Evolutionary conservation across 2,113 vertebrate genomes (phyloP).

Genomic region (Isichthys henryi): DNA sequence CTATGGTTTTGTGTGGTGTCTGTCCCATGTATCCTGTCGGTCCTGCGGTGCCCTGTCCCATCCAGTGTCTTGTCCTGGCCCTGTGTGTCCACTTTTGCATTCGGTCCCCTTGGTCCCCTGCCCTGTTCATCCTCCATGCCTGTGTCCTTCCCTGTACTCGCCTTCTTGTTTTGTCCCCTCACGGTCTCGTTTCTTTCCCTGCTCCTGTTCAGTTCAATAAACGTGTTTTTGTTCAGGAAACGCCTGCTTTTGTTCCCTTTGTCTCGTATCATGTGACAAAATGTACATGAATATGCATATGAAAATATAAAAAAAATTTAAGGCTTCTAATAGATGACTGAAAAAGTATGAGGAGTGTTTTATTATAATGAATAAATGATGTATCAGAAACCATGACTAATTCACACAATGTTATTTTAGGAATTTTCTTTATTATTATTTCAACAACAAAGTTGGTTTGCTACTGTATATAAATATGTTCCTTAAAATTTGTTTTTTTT

Average conservation of each 20-base stretch:
- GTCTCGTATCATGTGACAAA: neutral
- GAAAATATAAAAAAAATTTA: neutral
- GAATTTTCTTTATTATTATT: conserved; percentile 10
- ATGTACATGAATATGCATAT: neutral
- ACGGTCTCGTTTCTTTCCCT: neutral
- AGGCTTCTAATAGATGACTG: neutral
- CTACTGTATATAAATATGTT: conserved; percentile 15
- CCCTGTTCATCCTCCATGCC: no score
- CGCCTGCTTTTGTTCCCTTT: neutral
- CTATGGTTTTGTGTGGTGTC: no score
- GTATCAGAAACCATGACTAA: neutral
- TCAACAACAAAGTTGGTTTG: conserved; percentile 1
- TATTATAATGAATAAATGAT: neutral
- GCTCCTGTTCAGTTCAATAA: neutral
- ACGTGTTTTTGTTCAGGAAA: neutral
- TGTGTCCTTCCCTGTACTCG: neutral
- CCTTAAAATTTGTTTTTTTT: conserved; percentile 9
- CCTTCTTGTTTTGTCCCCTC: neutral
- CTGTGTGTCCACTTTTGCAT: no score
- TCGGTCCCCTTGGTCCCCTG: no score
- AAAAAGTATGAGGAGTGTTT: neutral
- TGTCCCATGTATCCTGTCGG: no score
- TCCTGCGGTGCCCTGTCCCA: no score
- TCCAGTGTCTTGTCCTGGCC: no score
- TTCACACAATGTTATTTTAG: neutral